These are phyloP conservation scores for Chloroceryle inda DNA, from an alignment of 2,797 vertebrate genomes.

Conservation along the genomic window DNA sequence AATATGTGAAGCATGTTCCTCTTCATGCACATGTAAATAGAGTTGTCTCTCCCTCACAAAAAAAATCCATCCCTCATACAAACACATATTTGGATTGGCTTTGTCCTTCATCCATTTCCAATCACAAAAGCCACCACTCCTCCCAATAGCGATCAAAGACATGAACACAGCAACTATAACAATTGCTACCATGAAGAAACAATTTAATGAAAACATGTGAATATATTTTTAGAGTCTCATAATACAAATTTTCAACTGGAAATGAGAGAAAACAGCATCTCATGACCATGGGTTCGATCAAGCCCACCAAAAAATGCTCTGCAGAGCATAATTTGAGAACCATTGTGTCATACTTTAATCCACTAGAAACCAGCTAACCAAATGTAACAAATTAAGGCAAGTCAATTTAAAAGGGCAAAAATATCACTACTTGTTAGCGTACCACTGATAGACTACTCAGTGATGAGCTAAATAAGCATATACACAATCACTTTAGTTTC, in stretches of 20 bases:
- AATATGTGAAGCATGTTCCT: background rate
- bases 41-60: background rate
- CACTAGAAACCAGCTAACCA: slow-evolving; percentile 45
- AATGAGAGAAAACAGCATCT: slow-evolving; percentile 9
- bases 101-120: slow-evolving; percentile 20
- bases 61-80: slow-evolving; percentile 18
- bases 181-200: slow-evolving; percentile 63
- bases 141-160: slow-evolving; percentile 38
- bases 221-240: slow-evolving; percentile 64
- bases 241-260: slow-evolving; percentile 45
- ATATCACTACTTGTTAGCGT: slow-evolving; percentile 58
- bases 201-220: slow-evolving; percentile 44
- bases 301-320: slow-evolving; percentile 41
- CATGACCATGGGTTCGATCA: slow-evolving; percentile 18
- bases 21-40: background rate
- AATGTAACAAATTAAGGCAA: slow-evolving; percentile 61
- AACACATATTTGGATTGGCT: background rate
- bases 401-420: slow-evolving; percentile 29
- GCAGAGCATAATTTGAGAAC: slow-evolving; percentile 24
- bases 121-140: slow-evolving; percentile 47
- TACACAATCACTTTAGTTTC: slow-evolving; percentile 26
- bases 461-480: slow-evolving; percentile 54
- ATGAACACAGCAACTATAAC: slow-evolving; percentile 5
- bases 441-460: background rate
- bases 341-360: slow-evolving; percentile 14